Conservation (phyloP, 2,797 vertebrate genomes). For the Mycteria americana region DNA sequence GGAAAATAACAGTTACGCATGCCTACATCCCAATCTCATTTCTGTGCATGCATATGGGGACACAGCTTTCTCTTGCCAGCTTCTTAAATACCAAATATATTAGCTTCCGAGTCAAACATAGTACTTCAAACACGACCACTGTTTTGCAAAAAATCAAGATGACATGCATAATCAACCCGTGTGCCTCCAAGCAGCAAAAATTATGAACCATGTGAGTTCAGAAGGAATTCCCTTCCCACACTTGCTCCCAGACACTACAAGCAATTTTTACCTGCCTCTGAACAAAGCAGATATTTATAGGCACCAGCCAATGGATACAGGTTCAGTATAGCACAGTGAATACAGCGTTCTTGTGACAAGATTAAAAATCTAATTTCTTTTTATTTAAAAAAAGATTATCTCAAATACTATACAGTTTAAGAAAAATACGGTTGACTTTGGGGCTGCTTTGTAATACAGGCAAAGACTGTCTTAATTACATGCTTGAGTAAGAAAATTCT, state of each 20-base stretch:
- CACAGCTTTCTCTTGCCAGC: slow-evolving; percentile 13
- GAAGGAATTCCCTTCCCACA: slow-evolving; percentile 12
- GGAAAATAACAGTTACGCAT: slow-evolving; percentile 11
- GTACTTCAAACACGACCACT: neutral
- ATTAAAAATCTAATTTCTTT: slow-evolving; percentile 23
- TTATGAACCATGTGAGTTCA: neutral
- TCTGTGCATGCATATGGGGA: slow-evolving; percentile 1
- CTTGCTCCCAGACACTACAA: neutral
- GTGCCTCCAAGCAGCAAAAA: neutral
- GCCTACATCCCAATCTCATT: slow-evolving; percentile 1
- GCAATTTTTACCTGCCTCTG: neutral
- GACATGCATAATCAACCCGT: neutral
- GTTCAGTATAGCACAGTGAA: neutral
- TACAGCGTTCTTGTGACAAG: neutral
- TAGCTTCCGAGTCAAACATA: neutral
- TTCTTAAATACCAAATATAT: slow-evolving; percentile 37
- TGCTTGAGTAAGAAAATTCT: slow-evolving; percentile 3
- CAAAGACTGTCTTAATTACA: neutral
- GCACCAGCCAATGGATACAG: neutral
- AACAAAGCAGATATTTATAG: neutral
- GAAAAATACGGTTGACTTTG: neutral
- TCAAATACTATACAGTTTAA: neutral
- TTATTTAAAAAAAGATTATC: neutral
- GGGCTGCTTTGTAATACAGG: neutral
- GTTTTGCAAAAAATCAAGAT: neutral